phyloP scores from a whole-genome alignment of 30 jellyfish, hydroid and myxozoan genomes.

The Pelagia noctiluca region DNA sequence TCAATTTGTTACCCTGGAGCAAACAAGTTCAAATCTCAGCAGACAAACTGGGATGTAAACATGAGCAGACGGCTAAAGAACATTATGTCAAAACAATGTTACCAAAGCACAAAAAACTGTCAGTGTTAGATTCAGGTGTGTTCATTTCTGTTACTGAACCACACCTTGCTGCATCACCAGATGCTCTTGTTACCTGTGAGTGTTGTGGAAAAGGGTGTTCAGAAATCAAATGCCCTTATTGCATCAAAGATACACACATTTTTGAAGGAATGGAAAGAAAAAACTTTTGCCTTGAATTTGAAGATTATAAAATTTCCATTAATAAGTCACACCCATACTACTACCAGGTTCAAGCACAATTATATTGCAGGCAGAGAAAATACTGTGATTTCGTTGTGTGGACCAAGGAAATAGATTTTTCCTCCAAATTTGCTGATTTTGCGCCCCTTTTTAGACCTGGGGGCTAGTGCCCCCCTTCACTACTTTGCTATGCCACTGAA shows the following conservation, averaged over 20 bases:
- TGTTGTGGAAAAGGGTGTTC: constrained; percentile 7
- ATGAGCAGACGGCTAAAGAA: constrained; percentile 15
- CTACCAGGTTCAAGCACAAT: constrained; percentile 19
- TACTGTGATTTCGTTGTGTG: constrained; percentile 7
- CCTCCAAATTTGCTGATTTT: too few species aligned
- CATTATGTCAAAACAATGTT: constrained; percentile 5
- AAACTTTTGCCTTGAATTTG: constrained; percentile 3
- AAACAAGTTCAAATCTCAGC: constrained; percentile 10
- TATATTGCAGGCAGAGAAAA: background rate
- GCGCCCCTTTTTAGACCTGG: too few species aligned
- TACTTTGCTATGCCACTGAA: too few species aligned
- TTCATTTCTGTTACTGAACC: background rate
- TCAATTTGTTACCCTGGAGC: constrained; percentile 10
- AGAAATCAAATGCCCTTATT: constrained; percentile 6
- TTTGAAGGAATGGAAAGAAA: constrained; percentile 22
- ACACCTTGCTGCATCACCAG: constrained; percentile 19
- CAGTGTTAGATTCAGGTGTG: background rate
- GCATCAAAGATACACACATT: constrained; percentile 23
- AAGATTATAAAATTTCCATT: constrained; percentile 16
- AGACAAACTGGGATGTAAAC: constrained; percentile 14
- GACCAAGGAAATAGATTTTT: too few species aligned
- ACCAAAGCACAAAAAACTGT: constrained; percentile 10
- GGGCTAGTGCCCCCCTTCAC: too few species aligned
- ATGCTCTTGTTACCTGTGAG: background rate
- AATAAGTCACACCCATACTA: constrained; percentile 13